Evolutionary conservation across 2,888 invertebrate species (phyloP).

Genomic region (Sepioteuthis lessoniana): DNA sequence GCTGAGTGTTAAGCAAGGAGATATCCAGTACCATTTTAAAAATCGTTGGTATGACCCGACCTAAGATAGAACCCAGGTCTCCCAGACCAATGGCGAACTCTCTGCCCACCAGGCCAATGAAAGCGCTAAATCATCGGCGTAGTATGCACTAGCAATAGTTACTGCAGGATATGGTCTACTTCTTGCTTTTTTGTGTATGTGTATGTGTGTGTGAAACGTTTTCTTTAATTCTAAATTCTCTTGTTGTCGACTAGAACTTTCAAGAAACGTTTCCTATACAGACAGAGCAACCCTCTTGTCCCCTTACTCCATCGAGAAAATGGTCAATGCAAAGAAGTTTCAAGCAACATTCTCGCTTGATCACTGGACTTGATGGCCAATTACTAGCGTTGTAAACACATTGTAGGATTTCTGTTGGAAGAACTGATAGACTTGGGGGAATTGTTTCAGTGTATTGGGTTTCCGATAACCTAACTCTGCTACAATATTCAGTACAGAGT

Average conservation of each 20-base stretch:
- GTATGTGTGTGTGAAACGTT: too few species aligned
- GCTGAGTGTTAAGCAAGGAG: too few species aligned
- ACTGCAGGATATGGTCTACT: too few species aligned
- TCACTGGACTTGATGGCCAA: not conserved
- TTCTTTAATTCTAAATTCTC: too few species aligned
- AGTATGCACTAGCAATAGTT: too few species aligned
- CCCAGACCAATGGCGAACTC: too few species aligned
- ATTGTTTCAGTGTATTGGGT: not conserved
- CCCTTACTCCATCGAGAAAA: not conserved
- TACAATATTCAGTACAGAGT: not conserved
- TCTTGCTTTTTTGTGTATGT: too few species aligned
- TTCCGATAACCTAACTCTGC: not conserved
- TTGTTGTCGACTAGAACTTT: not conserved
- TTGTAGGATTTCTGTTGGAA: not conserved
- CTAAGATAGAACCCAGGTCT: too few species aligned
- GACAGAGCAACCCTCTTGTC: not conserved
- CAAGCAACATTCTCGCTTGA: not conserved
- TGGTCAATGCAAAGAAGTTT: not conserved
- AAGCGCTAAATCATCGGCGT: too few species aligned
- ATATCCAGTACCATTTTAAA: too few species aligned
- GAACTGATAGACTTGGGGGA: not conserved
- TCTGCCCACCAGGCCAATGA: too few species aligned
- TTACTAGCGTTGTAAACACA: not conserved
- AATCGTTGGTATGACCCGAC: too few species aligned
- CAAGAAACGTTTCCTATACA: not conserved